These are phyloP conservation scores for Schrankia costaestrigalis DNA, from an alignment of 2,888 invertebrate species.

Conservation along the genomic window DNA sequence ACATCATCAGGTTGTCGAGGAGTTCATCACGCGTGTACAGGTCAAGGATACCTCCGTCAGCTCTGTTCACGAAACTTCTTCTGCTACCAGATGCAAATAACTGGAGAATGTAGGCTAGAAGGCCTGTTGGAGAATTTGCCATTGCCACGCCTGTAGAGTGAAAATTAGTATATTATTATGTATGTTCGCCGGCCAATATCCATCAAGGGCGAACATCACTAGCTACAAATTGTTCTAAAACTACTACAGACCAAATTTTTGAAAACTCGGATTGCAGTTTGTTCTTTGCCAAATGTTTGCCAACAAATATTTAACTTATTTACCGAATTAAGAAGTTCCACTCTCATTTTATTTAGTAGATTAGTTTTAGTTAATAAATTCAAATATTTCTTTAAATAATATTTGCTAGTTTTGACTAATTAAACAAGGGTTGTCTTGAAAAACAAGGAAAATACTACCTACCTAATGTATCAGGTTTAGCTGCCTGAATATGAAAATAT, in stretches of 20 bases:
- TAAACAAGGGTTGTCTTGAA: too few species aligned
- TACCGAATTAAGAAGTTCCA: too few species aligned
- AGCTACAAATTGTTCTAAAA: neutral
- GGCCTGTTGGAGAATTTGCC: slow-evolving; percentile 82
- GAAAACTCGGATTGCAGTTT: too few species aligned
- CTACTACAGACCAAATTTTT: neutral
- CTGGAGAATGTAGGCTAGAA: neutral
- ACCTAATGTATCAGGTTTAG: slow-evolving; percentile 29
- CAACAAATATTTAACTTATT: too few species aligned
- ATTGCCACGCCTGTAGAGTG: slow-evolving; percentile 79
- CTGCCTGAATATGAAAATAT: slow-evolving; percentile 22
- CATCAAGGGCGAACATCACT: neutral
- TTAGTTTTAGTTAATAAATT: neutral
- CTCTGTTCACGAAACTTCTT: neutral
- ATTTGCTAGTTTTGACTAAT: too few species aligned
- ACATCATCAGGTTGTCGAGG: slow-evolving; percentile 22
- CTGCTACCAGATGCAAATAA: neutral
- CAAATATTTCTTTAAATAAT: neutral
- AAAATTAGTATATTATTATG: neutral
- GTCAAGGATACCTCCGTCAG: slow-evolving; percentile 40
- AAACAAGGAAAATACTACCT: slow-evolving; percentile 3
- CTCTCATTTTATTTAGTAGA: too few species aligned
- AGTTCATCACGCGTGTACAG: slow-evolving; percentile 12
- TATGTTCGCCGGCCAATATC: too few species aligned
- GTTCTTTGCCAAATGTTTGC: too few species aligned